These are phyloP conservation scores for Platysternon megacephalum DNA, from an alignment of 2,113 vertebrate species.

Conservation along the genomic window DNA sequence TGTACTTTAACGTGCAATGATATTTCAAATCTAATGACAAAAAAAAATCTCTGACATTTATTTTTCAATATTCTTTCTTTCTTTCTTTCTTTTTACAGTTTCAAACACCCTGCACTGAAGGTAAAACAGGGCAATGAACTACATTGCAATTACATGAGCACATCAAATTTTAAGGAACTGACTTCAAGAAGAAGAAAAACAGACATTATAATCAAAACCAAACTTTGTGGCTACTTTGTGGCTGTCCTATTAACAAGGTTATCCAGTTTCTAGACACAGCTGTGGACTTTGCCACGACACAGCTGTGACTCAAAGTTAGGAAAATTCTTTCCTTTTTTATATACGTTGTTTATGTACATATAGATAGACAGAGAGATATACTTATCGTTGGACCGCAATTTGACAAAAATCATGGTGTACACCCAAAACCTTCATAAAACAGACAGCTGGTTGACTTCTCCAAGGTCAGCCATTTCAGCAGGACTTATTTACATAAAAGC, in stretches of 20 bases:
- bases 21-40: constrained; percentile 17
- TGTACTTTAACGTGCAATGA: constrained; percentile 34
- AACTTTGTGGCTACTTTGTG: constrained; percentile 60
- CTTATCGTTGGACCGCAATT: background rate
- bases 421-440: background rate
- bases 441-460: background rate
- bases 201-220: constrained; percentile 70
- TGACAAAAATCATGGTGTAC: background rate
- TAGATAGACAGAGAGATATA: background rate
- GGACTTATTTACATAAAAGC: background rate
- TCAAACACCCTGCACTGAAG: constrained; percentile 13
- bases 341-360: background rate
- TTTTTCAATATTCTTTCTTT: constrained; percentile 26
- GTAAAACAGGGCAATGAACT: constrained; percentile 53
- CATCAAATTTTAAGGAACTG: constrained; percentile 56
- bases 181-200: constrained; percentile 65
- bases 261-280: constrained; percentile 58
- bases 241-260: constrained; percentile 56
- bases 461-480: background rate
- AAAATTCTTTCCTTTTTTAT: constrained; percentile 5
- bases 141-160: constrained; percentile 53
- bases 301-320: constrained; percentile 43
- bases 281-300: constrained; percentile 43
- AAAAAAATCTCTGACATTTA: constrained; percentile 6
- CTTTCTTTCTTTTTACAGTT: background rate